phyloP scores from a whole-genome alignment of 1,140 invertebrate species.

The Cataglyphis hispanica region DNA sequence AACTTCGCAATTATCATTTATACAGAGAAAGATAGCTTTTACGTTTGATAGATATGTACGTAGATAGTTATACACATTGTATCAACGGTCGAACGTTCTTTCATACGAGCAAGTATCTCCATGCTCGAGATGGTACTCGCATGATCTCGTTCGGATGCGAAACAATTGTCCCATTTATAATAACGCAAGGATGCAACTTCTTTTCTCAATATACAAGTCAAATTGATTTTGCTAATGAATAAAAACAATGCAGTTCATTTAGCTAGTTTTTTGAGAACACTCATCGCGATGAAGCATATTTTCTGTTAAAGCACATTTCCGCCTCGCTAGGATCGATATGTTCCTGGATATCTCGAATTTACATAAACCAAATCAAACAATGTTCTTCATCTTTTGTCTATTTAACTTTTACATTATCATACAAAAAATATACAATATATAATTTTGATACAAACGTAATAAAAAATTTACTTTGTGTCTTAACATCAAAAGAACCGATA shows the following conservation, averaged over 20 bases:
- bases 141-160: not conserved
- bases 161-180: constrained; percentile 40
- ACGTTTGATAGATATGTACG: constrained; percentile 16
- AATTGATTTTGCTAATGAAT: constrained; percentile 24
- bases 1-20: constrained; percentile 44
- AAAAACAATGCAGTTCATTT: constrained; percentile 36
- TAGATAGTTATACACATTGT: no score
- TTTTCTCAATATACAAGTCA: constrained; percentile 29
- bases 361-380: constrained; percentile 8
- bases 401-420: constrained; percentile 31
- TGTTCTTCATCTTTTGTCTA: not conserved
- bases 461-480: not conserved
- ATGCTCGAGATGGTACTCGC: constrained; percentile 11
- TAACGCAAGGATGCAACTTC: constrained; percentile 21
- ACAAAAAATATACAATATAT: constrained; percentile 37
- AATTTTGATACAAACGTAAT: constrained; percentile 13
- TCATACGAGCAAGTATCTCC: not conserved
- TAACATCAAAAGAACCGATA: constrained; percentile 29
- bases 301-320: constrained; percentile 32
- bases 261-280: constrained; percentile 24
- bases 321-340: not conserved
- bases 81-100: constrained; percentile 23
- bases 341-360: not conserved
- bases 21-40: constrained; percentile 44
- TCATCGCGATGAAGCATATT: constrained; percentile 22